Percentiles rank a stretch among this genome's conserved stretches.
These are phyloP conservation scores for Triplophysa yarkandensis DNA, from an alignment of 2,797 vertebrate species.

Conservation along the genomic window DNA sequence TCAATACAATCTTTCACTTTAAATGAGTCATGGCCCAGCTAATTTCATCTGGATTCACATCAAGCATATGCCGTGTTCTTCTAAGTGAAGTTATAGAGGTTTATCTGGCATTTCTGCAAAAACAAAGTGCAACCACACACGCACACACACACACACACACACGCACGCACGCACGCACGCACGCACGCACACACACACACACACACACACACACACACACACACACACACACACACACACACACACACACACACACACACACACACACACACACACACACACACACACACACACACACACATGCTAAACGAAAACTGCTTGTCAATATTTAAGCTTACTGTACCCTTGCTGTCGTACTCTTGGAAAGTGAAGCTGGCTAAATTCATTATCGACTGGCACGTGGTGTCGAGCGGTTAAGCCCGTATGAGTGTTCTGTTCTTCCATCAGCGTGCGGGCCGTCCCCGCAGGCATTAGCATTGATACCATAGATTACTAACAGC, in stretches of 20 bases:
- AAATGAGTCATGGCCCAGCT: conserved; percentile 1
- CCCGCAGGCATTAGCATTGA: conserved; percentile 66
- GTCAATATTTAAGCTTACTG: conserved; percentile 1
- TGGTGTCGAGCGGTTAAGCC: conserved; percentile 15
- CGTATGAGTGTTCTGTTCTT: conserved; percentile 50
- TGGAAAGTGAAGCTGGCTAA: conserved; percentile 15
- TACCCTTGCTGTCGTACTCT: conserved; percentile 15
- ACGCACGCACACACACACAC: too few relatives aligned
- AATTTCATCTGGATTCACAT: conserved; percentile 27
- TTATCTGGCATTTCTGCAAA: neutral
- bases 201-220: too few relatives aligned
- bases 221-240: too few relatives aligned
- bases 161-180: too few relatives aligned
- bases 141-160: too few relatives aligned
- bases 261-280: too few relatives aligned
- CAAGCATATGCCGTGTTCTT: neutral
- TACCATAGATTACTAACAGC: conserved; percentile 74
- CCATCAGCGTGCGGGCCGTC: conserved; percentile 39
- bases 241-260: too few relatives aligned
- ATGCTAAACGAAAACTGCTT: neutral
- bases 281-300: fast-evolving
- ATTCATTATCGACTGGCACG: conserved; percentile 35
- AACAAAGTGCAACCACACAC: neutral
- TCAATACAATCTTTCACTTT: conserved; percentile 22
- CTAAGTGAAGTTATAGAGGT: neutral